Evolutionary conservation across 2,113 vertebrate genomes (phyloP), one percentile per base, ranked within the genome.

Genomic region (Himantopus leucocephalus): DNA sequence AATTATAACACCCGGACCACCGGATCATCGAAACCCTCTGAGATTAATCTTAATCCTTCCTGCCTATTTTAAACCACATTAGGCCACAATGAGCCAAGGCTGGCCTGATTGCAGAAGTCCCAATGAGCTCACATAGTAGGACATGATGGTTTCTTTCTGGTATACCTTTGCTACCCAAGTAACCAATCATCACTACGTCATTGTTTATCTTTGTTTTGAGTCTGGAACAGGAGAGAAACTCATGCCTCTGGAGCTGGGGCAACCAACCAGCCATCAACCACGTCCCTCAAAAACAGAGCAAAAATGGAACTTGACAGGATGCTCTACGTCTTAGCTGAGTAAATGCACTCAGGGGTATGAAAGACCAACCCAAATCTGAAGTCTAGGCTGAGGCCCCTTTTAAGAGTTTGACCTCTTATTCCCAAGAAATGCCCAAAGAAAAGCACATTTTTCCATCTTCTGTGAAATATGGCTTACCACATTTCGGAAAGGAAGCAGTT

Each of bases 291-390:
- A 71, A 67, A 35, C 19, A 78, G 43, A 58, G 17, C 6, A 64
- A 86, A 75, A 47, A 13, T n/a, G 17, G 22, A 64, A 26, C n/a
- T 63, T 6, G 1, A 0, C 3, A 5, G 37, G 41, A 9, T 48
- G 30, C 2, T 52, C 3, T 43, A 1, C 1, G 1, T 45, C 35
- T 56, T 8, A 41, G 11, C 24, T 55, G 26, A 79, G 21, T 10
- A 58, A 71, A 71, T 27, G 15, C 17, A 55, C 21, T 59, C 50
- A 66, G 55, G 60, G 9, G 2, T 2, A 26, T 10, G 37, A 32
- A 77, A 23, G 56, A 58, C 20, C 20, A 58, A 37, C 13, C 13
- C 14, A 37, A 41, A 63, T 63, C 2, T 50, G 32, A 59, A 87
- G 37, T 11, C 4, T 20, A 19, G 13, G 10, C 26, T 71, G 32